phyloP scores from a whole-genome alignment of 2,797 vertebrate genomes.

The Myotis planiceps region DNA sequence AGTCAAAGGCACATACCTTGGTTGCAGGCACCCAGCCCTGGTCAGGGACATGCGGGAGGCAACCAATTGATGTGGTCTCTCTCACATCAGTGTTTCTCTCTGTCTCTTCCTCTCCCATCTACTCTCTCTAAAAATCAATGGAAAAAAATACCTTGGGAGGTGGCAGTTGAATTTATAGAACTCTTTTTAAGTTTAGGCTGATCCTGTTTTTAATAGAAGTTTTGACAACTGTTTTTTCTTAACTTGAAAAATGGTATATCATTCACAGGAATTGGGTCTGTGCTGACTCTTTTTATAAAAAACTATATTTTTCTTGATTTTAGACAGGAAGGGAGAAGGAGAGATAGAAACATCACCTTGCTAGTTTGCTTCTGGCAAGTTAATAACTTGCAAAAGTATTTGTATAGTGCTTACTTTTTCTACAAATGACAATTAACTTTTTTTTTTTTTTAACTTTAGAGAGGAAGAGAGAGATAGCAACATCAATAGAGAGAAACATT shows the following conservation, averaged over 20 bases:
- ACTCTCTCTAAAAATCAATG: neutral
- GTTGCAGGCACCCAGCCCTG: no score
- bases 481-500: no score
- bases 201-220: constrained; percentile 36
- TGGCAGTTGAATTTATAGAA: neutral
- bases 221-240: constrained; percentile 37
- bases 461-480: no score
- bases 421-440: neutral
- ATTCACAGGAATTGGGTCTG: neutral
- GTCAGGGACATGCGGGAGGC: no score
- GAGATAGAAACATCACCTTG: no score
- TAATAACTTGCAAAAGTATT: neutral
- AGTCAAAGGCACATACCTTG: no score
- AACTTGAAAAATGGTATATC: neutral
- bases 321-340: no score
- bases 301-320: no score
- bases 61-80: no score
- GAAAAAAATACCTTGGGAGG: neutral
- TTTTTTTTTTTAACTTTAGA: no score
- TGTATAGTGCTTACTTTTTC: constrained; percentile 8
- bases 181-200: constrained; percentile 15
- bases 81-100: neutral
- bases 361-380: neutral
- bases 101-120: neutral
- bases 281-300: neutral